Evolutionary conservation across 2,797 vertebrate species (phyloP), one percentile per base, ranked within the genome.

Genomic region (Urocyon cinereoargenteus): DNA sequence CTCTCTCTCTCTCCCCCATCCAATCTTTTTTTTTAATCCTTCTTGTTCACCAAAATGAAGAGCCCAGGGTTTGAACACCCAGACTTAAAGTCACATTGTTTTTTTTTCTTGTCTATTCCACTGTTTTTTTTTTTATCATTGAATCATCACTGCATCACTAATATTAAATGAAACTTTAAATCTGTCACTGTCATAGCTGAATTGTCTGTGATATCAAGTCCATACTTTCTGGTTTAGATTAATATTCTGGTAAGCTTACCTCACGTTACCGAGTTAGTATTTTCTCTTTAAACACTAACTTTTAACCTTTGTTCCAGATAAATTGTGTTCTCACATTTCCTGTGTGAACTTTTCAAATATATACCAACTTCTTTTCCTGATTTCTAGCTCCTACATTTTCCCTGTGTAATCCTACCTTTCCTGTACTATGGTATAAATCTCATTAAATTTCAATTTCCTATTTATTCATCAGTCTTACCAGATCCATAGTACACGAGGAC

Each of bases 381-480:
- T 28, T 90, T 86, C 57, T 86, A 51, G 21, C 68, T 91, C 77
- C 66, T 87, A 86, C 21, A 34, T 94, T 68, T 94, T 51, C 28
- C 15, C 53, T 19, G 70, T 31, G n/a, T 86, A 94, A 95, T 78
- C 49, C 34, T 90, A 24, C 31, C 77, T 89, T 96, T 91, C 79
- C 66, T 85, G 31, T 45, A 72, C 10, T 51, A 51, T 7, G 85
- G 34, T 68, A 94, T 10, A 10, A 61, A 92, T 66, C 87, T 95
- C n/a, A 96, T 96, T 97, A 82, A 92, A 68, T 78, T 78, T 92
- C 36, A 95, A 91, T 88, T 96, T 96, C 40, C 61, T 90, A 4
- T 95, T 96, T 97, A 83, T 19, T 97, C 72, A 95, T 61, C 83
- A 75, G 53, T 95, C 77, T 95, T 93, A 45, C 15, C 31, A 93